These are phyloP conservation scores for Cisticola juncidis DNA, from an alignment of 2,113 vertebrate species.

Conservation along the genomic window DNA sequence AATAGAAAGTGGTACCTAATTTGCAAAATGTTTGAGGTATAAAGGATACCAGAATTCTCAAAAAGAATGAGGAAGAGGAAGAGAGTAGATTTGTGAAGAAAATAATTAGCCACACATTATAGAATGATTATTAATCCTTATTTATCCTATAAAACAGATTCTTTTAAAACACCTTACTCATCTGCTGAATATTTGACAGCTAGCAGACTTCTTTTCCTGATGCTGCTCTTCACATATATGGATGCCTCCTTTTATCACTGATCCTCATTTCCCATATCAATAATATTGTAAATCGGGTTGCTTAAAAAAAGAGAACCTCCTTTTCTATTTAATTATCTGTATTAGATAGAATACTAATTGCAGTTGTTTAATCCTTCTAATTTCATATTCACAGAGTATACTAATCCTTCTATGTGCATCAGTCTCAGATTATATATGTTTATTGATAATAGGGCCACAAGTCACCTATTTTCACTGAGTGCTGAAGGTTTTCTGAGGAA, in stretches of 20 bases:
- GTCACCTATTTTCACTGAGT: background rate
- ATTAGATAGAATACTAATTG: background rate
- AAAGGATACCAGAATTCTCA: background rate
- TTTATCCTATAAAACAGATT: background rate
- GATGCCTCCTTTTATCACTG: background rate
- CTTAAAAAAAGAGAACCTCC: background rate
- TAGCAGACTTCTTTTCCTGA: background rate
- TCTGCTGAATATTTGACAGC: background rate
- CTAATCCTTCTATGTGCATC: background rate
- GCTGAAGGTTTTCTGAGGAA: background rate
- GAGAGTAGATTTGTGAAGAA: background rate
- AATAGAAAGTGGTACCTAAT: background rate
- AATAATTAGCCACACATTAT: background rate
- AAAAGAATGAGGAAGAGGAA: background rate
- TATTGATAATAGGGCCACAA: background rate
- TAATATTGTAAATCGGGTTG: rapidly evolving
- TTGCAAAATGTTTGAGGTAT: background rate
- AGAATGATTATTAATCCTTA: background rate
- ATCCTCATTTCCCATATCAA: background rate
- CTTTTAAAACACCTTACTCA: background rate
- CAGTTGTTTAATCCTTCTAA: background rate
- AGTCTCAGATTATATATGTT: background rate
- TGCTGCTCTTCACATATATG: background rate
- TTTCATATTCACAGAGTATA: background rate
- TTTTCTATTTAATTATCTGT: background rate